Evolutionary conservation across 30 jellyfish, hydroid and myxozoan species (phyloP), one percentile per base, ranked within the genome.

Genomic region (Phacellophora camtschatica): DNA sequence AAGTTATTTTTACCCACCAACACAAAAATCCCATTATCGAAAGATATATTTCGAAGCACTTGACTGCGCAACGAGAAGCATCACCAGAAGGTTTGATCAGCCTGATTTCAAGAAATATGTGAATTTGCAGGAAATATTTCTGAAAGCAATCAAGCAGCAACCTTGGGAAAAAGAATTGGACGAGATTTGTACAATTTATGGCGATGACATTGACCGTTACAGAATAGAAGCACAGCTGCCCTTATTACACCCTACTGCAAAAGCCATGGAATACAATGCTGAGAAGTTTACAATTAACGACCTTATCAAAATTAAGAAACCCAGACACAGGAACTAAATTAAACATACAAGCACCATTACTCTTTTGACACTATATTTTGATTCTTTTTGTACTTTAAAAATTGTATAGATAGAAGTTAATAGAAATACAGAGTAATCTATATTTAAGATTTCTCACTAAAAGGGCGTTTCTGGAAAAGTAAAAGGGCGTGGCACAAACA

Each of bases 21-120:
- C 88, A 23, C 87, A 87, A 23, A 69, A 69, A 45, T 30, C 16
- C 25, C 81, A 37, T 65, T 76, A 61, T 41, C 78, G 89, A 19
- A 79, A 36, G 46, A 27, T 76, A 7, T 76, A 76, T 64, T 76
- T 76, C 13, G 89, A 76, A 76, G 88, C 83, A 34, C 55, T 43
- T 43, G 56, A 43, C n/a, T n/a, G 12, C n/a, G 56, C 56, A 12
- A 43, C n/a, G 15, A 43, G 56, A 10, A 10, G 56, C n/a, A 43
- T 43, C n/a, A 10, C 12, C 15, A 24, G 32, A 54, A 8, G 69
- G 32, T 54, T 54, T 54, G 69, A 8, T 54, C 83, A 68, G 53
- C 83, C 83, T 68, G 78, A 68, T 35, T 41, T 12, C 83, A 32
- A 42, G 34, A 68, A 12, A 12, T 68, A 68, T 34, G 80, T 68